Base-by-base conservation (phyloP, 2,797 vertebrate genomes). In the Myioborus melanocephalus region DNA sequence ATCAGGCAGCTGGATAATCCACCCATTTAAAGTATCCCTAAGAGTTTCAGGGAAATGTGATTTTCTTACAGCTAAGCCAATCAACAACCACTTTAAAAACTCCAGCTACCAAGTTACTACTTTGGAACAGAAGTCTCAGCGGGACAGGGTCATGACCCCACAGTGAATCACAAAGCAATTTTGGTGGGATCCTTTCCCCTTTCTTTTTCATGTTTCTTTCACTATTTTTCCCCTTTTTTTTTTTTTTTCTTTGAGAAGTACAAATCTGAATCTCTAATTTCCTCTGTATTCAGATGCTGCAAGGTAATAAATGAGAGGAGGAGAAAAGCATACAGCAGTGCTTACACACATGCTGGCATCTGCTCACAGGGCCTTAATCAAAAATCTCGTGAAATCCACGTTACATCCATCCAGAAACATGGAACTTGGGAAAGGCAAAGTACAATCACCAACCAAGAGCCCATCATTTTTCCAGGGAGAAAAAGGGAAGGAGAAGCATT, bases 1-100 rank as follows among this genome's bases (percentile, higher is more conserved):
- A 97, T 98, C 98, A 98, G 97, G 97, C 93, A 84, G 97, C 97
- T 97, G 97, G 97, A 97, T 97, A 98, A 98, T 98, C 98, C 97
- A 95, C 97, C 97, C 96, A 97, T 96, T 98, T 98, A 97, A 97
- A 98, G 97, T 94, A 97, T 97, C 96, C 97, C 97, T 97, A 97
- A 98, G 98, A 98, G 97, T 97, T 98, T 95, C 97, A 93, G 87
- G 93, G 96, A 97, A 97, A 97, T 97, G 96, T 96, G 97, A 97
- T 98, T 98, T 98, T 97, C 97, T 97, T 97, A 97, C 94, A 97
- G 97, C 96, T 96, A 91, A 96, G 97, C 97, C 97, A 88, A 59
- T 98, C 97, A 97, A 97, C 96, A 98, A 96, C 87, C 96, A 96
- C 86, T 97, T 98, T 89, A 87, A 96, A 93, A 96, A 76, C 96